Conservation (phyloP, 1,140 invertebrate genomes). For the Trachymyrmex septentrionalis region DNA sequence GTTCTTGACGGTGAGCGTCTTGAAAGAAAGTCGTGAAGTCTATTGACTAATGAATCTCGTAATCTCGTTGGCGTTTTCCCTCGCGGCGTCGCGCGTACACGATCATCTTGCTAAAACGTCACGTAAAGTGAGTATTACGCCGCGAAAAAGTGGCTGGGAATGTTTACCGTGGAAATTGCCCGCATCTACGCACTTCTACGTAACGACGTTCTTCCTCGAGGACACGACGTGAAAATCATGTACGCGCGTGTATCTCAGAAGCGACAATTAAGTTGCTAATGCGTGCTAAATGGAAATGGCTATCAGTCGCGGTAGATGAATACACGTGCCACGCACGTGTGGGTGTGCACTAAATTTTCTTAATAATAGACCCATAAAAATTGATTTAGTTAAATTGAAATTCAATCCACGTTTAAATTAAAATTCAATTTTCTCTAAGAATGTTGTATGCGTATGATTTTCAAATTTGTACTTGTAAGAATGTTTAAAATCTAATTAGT, state of each 20-base stretch:
- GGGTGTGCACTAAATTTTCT: neutral
- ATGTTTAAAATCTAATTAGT: neutral
- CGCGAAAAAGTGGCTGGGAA: constrained; percentile 28
- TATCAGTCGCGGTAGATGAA: constrained; percentile 69
- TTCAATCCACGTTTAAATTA: neutral
- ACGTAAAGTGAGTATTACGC: constrained; percentile 23
- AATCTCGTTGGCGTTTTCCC: constrained; percentile 15
- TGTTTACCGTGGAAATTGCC: constrained; percentile 48
- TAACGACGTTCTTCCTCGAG: constrained; percentile 38
- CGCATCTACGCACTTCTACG: neutral
- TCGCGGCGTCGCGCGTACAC: neutral
- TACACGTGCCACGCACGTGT: neutral
- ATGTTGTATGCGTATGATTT: neutral
- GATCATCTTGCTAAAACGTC: neutral
- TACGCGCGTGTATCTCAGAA: constrained; percentile 69
- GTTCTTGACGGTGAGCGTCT: neutral
- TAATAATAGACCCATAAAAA: neutral
- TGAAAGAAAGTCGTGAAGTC: neutral
- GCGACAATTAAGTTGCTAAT: constrained; percentile 78
- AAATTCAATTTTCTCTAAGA: neutral
- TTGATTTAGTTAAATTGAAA: too few species aligned
- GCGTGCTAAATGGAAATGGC: constrained; percentile 75
- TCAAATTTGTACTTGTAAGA: neutral
- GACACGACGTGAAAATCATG: neutral
- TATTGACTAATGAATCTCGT: neutral